Percentiles rank a stretch among this genome's conserved stretches.
Conservation (phyloP, 35 echinoderm and acorn worm genomes). For the Holothuria glaberrima region DNA sequence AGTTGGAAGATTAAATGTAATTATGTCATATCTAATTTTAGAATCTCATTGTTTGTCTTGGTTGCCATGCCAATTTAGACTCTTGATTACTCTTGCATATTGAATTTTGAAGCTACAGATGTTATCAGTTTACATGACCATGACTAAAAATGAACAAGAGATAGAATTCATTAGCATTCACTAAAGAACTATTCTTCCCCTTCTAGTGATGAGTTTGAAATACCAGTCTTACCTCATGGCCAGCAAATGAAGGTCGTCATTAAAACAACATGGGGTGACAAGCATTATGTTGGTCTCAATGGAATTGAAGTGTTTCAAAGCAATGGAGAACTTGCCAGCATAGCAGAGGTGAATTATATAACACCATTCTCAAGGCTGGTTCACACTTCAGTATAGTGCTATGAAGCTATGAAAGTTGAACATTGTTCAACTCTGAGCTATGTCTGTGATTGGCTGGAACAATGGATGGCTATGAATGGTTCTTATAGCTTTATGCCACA, state of each 20-base stretch:
- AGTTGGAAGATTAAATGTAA: too few relatives aligned
- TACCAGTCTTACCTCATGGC: constrained; percentile 81
- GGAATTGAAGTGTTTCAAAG: constrained; percentile 95
- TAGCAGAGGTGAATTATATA: constrained; percentile 50
- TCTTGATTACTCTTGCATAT: background rate
- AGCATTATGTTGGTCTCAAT: constrained; percentile 93
- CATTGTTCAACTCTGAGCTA: too few relatives aligned
- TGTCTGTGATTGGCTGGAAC: too few relatives aligned
- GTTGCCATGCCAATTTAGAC: background rate
- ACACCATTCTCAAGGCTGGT: too few relatives aligned
- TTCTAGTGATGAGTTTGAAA: constrained; percentile 97
- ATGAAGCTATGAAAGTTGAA: too few relatives aligned
- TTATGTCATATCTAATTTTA: too few relatives aligned
- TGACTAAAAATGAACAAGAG: background rate
- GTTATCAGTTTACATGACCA: too few relatives aligned
- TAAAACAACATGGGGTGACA: constrained; percentile 91
- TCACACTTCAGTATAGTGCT: too few relatives aligned
- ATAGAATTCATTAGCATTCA: background rate
- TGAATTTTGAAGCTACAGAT: background rate
- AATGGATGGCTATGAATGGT: too few relatives aligned
- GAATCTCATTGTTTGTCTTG: too few relatives aligned
- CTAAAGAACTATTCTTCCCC: background rate
- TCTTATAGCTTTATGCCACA: too few relatives aligned
- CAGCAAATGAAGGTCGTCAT: constrained; percentile 78
- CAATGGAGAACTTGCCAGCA: constrained; percentile 76